A percentile compares a stretch with the other conserved stretches of the same genome.
phyloP scores from a whole-genome alignment of 1,140 invertebrate genomes.

The Helicoverpa armigera region DNA sequence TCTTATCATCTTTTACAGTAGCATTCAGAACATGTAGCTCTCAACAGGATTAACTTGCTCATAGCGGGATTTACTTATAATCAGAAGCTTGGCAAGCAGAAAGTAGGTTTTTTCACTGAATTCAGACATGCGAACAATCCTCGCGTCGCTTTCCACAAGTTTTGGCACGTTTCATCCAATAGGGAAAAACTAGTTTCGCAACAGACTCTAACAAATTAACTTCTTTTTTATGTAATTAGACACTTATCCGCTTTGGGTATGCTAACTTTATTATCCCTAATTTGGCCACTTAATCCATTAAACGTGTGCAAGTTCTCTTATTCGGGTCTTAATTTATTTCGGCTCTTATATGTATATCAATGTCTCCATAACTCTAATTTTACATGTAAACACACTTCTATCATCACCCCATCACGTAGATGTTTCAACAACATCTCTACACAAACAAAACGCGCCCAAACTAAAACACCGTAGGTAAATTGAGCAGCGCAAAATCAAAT shows the following conservation, averaged over 20 bases:
- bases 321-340: not conserved
- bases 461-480: too few species aligned
- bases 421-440: too few species aligned
- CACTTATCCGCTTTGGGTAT: constrained; percentile 9
- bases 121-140: constrained; percentile 10
- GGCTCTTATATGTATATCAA: too few species aligned
- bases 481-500: not conserved
- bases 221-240: constrained; percentile 19
- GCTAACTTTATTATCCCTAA: constrained; percentile 4
- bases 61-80: not conserved
- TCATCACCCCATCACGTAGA: too few species aligned
- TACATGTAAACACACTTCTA: too few species aligned
- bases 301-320: not conserved
- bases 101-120: not conserved
- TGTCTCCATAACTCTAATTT: too few species aligned
- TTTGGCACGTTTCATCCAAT: constrained; percentile 13
- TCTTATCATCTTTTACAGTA: too few species aligned
- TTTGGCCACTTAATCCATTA: not conserved
- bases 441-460: too few species aligned
- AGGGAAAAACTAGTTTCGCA: constrained; percentile 13
- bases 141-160: not conserved
- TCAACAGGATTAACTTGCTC: too few species aligned
- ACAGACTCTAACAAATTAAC: constrained; percentile 30
- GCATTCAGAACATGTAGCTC: too few species aligned
- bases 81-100: not conserved